Evolutionary conservation across 2,113 vertebrate species (phyloP).

Genomic region (Pungitius pungitius): DNA sequence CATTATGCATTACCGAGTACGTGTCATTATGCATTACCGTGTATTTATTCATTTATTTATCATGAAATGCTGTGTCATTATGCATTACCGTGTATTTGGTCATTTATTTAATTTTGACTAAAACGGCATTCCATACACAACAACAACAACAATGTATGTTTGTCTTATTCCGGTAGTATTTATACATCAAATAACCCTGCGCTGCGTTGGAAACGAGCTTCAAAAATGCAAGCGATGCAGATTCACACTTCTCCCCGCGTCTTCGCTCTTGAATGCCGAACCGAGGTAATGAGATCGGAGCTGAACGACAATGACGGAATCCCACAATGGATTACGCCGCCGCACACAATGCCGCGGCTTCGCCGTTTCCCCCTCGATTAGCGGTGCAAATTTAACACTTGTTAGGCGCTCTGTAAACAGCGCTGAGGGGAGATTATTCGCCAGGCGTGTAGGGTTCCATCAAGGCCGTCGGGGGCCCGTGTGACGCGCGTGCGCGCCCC

Average conservation of each 20-base stretch:
- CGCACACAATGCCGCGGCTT: constrained; percentile 66
- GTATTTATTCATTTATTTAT: too few species aligned
- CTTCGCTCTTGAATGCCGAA: constrained; percentile 66
- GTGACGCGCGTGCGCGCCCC: constrained; percentile 29
- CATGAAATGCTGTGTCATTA: too few species aligned
- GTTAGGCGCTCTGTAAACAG: constrained; percentile 71
- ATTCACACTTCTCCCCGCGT: constrained; percentile 24
- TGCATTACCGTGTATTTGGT: too few species aligned
- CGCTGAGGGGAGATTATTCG: constrained; percentile 55
- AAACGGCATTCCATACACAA: too few species aligned
- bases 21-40: too few species aligned
- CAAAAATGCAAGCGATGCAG: constrained; percentile 55
- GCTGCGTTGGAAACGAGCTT: constrained; percentile 57
- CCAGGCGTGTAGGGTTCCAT: constrained; percentile 56
- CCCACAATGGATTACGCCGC: constrained; percentile 70
- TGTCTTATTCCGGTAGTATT: constrained; percentile 68
- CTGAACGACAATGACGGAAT: constrained; percentile 67
- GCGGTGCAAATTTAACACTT: constrained; percentile 76
- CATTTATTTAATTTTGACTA: too few species aligned
- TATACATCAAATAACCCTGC: constrained; percentile 59
- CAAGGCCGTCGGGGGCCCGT: constrained; percentile 36
- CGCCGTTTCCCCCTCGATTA: constrained; percentile 69
- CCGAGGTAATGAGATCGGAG: constrained; percentile 76
- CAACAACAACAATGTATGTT: constrained; percentile 23
- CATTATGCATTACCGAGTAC: too few species aligned